phyloP scores from a whole-genome alignment of 1,140 invertebrate species.

The Helicoverpa armigera region DNA sequence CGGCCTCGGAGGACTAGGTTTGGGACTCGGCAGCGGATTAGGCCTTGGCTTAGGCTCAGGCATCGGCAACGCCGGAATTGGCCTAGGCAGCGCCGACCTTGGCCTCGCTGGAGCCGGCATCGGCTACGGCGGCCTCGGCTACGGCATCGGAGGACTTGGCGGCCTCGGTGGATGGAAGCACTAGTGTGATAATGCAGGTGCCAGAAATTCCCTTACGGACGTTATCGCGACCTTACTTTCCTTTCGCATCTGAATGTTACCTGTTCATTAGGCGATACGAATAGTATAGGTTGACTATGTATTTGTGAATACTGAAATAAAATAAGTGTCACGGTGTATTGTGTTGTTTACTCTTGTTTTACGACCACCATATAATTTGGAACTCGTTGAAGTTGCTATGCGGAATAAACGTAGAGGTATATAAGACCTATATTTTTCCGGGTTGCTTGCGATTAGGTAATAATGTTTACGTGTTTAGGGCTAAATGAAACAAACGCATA shows the following conservation, averaged over 20 bases:
- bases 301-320: conserved; percentile 41
- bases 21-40: background rate
- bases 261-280: conserved; percentile 44
- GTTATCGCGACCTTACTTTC: conserved; percentile 35
- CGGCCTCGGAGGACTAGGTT: conserved; percentile 34
- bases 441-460: background rate
- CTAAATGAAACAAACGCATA: conserved; percentile 36
- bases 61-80: conserved; percentile 46
- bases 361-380: background rate
- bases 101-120: conserved; percentile 53
- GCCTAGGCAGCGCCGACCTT: conserved; percentile 41
- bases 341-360: conserved; percentile 9
- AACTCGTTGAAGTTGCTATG: too few species aligned
- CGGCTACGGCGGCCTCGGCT: conserved; percentile 36
- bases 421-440: background rate
- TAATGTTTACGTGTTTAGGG: background rate
- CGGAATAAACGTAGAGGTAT: too few species aligned
- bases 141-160: conserved; percentile 16
- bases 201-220: conserved; percentile 18
- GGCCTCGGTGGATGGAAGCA: conserved; percentile 50
- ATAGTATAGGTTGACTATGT: conserved; percentile 47
- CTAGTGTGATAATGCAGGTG: conserved; percentile 35
- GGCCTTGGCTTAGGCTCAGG: conserved; percentile 23
- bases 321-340: conserved; percentile 17
- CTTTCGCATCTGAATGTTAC: conserved; percentile 42